Evolutionary conservation across 1,140 invertebrate species (phyloP).

Genomic region (Scaptomyza pallida): DNA sequence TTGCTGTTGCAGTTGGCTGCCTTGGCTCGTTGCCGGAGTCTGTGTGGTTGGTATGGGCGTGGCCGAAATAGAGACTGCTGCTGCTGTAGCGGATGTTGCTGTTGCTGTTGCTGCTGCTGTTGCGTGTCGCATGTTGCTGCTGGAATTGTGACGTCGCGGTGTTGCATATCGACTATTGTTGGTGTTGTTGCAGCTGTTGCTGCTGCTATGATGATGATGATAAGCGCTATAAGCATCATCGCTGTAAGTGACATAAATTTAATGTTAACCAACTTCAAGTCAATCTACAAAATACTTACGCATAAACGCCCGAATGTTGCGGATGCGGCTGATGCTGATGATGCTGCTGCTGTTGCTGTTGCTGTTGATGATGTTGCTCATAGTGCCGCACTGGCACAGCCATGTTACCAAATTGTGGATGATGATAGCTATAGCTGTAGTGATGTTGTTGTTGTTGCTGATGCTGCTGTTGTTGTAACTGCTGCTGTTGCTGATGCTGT

Average conservation of each 20-base stretch:
- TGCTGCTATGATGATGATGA: slow-evolving; percentile 54
- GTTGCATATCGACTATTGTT: slow-evolving; percentile 57
- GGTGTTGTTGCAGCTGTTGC: slow-evolving; percentile 27
- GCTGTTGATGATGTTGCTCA: slow-evolving; percentile 50
- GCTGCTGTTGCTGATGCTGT: slow-evolving; percentile 37
- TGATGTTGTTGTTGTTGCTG: slow-evolving; percentile 48
- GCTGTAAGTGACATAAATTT: slow-evolving; percentile 27
- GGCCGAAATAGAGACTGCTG: neutral
- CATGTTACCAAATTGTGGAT: slow-evolving; percentile 77
- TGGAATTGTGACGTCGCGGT: slow-evolving; percentile 69
- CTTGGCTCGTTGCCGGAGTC: slow-evolving; percentile 34
- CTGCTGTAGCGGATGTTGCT: slow-evolving; percentile 9
- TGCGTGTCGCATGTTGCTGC: slow-evolving; percentile 60
- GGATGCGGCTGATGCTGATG: slow-evolving; percentile 45
- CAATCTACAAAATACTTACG: slow-evolving; percentile 29
- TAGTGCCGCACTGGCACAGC: slow-evolving; percentile 64
- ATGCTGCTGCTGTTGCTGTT: slow-evolving; percentile 47
- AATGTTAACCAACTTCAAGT: neutral
- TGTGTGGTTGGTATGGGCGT: slow-evolving; percentile 33
- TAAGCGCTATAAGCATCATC: slow-evolving; percentile 71
- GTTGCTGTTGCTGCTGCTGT: slow-evolving; percentile 28
- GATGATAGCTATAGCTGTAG: slow-evolving; percentile 72
- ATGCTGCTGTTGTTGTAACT: slow-evolving; percentile 23
- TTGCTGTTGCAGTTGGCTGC: slow-evolving; percentile 66
- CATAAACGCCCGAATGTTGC: slow-evolving; percentile 53